These are phyloP conservation scores for Camponotus vicinus DNA, from an alignment of 1,140 invertebrate species.

Conservation along the genomic window DNA sequence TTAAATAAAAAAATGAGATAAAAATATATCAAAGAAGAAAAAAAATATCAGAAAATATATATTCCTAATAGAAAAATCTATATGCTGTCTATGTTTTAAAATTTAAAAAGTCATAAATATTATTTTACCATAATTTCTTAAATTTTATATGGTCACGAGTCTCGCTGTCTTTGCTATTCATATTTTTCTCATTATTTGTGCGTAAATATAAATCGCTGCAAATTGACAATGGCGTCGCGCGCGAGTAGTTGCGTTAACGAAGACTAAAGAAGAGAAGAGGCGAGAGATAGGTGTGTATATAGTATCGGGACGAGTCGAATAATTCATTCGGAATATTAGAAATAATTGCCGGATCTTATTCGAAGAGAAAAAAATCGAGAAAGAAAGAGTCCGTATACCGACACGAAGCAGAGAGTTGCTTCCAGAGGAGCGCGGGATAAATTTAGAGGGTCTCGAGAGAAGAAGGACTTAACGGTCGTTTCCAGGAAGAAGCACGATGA, in stretches of 20 bases:
- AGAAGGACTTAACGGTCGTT: constrained; percentile 64
- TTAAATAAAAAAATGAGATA: no score
- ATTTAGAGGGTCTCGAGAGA: constrained; percentile 73
- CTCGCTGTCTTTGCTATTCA: background rate
- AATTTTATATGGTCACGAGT: no score
- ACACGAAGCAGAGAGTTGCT: constrained; percentile 13
- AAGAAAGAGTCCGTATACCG: constrained; percentile 7
- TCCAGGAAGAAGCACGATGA: constrained; percentile 69
- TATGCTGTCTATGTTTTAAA: background rate
- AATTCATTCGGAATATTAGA: constrained; percentile 73
- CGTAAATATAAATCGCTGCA: constrained; percentile 15
- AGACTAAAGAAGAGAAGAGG: background rate
- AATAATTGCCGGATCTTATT: constrained; percentile 66
- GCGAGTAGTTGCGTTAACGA: constrained; percentile 42
- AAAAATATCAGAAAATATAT: no score
- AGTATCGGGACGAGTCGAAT: constrained; percentile 54
- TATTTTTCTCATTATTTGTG: background rate
- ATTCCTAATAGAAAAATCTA: no score
- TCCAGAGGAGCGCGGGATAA: constrained; percentile 62
- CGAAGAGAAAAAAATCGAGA: constrained; percentile 45
- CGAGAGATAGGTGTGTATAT: background rate
- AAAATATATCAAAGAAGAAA: no score
- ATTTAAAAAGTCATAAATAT: background rate
- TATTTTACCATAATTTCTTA: background rate
- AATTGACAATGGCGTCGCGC: constrained; percentile 35